These are phyloP conservation scores for Caenorhabditis sp. DNA, from an alignment of 2,888 invertebrate genomes.

Conservation along the genomic window DNA sequence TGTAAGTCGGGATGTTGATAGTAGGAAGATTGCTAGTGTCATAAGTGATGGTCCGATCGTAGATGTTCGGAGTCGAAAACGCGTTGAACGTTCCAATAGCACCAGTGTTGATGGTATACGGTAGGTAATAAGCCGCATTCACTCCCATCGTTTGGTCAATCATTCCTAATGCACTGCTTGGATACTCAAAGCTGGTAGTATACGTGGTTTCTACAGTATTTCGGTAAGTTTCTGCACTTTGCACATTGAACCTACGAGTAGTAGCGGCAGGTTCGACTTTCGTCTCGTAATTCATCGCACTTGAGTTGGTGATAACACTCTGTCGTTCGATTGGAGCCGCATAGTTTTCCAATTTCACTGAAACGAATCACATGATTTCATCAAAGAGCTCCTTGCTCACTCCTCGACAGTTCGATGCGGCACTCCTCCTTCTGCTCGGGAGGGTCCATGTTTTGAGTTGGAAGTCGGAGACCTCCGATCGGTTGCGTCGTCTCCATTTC, in stretches of 20 bases:
- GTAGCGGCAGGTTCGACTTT: constrained; percentile 20
- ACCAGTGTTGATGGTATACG: constrained; percentile 16
- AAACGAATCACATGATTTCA: background rate
- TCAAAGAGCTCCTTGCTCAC: background rate
- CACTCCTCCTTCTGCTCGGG: constrained; percentile 40
- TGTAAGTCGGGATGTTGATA: constrained; percentile 18
- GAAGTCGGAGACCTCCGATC: constrained; percentile 38
- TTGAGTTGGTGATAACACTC: constrained; percentile 34
- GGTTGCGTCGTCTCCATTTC: constrained; percentile 27
- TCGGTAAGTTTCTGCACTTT: background rate
- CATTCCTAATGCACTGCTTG: constrained; percentile 8
- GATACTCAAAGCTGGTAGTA: constrained; percentile 19
- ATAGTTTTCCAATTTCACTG: constrained; percentile 45
- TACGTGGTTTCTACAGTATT: constrained; percentile 4
- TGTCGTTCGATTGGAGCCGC: constrained; percentile 7
- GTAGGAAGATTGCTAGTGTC: constrained; percentile 3
- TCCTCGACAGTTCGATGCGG: constrained; percentile 30
- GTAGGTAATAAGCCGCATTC: constrained; percentile 1
- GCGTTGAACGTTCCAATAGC: constrained; percentile 1
- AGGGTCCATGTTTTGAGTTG: constrained; percentile 46
- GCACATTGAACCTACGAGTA: constrained; percentile 9
- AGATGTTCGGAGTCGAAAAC: constrained; percentile 6
- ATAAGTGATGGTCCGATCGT: constrained; percentile 6
- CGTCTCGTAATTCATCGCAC: constrained; percentile 16
- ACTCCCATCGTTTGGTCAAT: constrained; percentile 2